These are phyloP conservation scores for Therioaphis trifolii DNA, from an alignment of 2,888 invertebrate genomes.

Conservation along the genomic window DNA sequence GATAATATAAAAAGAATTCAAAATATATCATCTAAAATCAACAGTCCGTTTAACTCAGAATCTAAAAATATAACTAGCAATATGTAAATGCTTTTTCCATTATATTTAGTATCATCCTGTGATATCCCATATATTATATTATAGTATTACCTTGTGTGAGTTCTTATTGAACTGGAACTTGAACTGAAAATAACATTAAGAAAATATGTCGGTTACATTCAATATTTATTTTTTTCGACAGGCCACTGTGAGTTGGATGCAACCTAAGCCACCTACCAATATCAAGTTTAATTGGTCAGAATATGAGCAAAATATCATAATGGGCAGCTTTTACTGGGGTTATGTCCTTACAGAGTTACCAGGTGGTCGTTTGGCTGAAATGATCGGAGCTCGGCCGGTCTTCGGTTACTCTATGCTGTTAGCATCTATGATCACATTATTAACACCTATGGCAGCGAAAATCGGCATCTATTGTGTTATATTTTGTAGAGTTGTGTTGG, in stretches of 20 bases:
- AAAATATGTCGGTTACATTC: too few relatives aligned
- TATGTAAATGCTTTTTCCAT: too few relatives aligned
- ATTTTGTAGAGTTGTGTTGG: conserved; percentile 79
- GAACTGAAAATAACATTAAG: too few relatives aligned
- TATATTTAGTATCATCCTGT: too few relatives aligned
- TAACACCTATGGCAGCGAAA: conserved; percentile 82
- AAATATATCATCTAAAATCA: too few relatives aligned
- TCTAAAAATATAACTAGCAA: too few relatives aligned
- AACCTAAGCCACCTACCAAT: too few relatives aligned
- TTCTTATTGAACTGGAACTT: too few relatives aligned
- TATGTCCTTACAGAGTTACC: conserved; percentile 90
- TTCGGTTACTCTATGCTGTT: conserved; percentile 88
- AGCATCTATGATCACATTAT: conserved; percentile 82
- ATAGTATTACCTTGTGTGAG: too few relatives aligned
- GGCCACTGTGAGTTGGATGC: neutral
- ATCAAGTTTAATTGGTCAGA: conserved; percentile 81
- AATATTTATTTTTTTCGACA: conserved; percentile 21
- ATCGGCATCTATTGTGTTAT: conserved; percentile 76
- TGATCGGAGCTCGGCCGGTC: conserved; percentile 84
- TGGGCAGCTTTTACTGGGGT: conserved; percentile 93
- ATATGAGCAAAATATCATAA: conserved; percentile 81
- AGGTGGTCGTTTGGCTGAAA: conserved; percentile 85
- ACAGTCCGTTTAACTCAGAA: too few relatives aligned
- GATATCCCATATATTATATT: too few relatives aligned
- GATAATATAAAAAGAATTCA: too few relatives aligned